Percentiles rank a stretch among this genome's conserved stretches.
Evolutionary conservation across 2,888 invertebrate genomes (phyloP).

Genomic region (Phortica okadai): DNA sequence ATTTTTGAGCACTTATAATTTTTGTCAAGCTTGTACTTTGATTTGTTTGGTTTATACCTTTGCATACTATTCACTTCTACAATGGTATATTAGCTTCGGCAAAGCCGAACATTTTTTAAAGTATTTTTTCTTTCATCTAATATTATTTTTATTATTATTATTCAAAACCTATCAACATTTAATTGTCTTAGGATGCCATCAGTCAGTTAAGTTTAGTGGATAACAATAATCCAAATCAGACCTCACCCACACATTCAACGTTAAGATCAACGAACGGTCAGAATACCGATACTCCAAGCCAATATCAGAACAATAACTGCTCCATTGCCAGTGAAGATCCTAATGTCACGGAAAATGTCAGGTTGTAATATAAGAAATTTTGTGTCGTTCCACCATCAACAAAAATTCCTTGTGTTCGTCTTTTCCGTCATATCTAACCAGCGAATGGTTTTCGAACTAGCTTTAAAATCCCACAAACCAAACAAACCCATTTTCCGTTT

Average conservation of each 20-base stretch:
- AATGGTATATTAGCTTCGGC: no score
- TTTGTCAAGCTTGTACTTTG: no score
- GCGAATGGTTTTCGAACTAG: no score
- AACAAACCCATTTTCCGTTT: background rate
- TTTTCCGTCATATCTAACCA: no score
- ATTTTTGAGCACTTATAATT: no score
- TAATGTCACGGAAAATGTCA: constrained; percentile 12
- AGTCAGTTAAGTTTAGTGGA: constrained; percentile 62
- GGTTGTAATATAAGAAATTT: constrained; percentile 20
- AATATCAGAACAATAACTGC: constrained; percentile 28
- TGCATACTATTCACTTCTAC: no score
- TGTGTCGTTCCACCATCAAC: no score
- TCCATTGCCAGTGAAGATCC: constrained; percentile 33
- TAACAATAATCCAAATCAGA: constrained; percentile 51
- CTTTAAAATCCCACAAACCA: no score
- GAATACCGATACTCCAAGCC: constrained; percentile 29
- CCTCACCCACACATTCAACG: constrained; percentile 56
- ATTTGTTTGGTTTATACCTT: constrained; percentile 8
- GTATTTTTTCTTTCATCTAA: constrained; percentile 21
- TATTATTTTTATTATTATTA: constrained; percentile 7
- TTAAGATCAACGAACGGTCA: constrained; percentile 44
- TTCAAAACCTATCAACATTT: constrained; percentile 28
- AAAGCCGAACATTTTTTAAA: background rate
- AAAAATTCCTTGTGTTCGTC: no score
- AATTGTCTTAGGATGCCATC: constrained; percentile 59